Conservation (phyloP, 2,797 vertebrate species). For the Lepilemur ruficaudatus region DNA sequence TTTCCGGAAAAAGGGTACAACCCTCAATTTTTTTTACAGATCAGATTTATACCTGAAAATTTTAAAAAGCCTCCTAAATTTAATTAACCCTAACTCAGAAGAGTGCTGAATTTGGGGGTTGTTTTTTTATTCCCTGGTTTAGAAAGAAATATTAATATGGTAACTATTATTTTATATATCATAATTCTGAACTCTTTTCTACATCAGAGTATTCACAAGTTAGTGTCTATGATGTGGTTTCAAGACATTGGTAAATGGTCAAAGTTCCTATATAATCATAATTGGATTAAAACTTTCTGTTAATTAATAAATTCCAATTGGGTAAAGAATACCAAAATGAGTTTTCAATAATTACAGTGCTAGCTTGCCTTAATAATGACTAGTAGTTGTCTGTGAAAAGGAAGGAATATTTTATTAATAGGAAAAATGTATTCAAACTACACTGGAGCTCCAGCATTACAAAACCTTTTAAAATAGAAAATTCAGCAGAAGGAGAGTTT, state of each 20-base stretch:
- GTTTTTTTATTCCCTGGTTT: not conserved
- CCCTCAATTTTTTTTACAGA: not conserved
- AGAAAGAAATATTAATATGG: not conserved
- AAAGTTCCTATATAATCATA: not conserved
- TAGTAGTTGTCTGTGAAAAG: not conserved
- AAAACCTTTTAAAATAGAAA: constrained; percentile 1
- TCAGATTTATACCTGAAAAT: not conserved
- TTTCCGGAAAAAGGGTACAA: not conserved
- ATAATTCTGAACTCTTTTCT: not conserved
- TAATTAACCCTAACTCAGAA: not conserved
- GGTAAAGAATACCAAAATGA: not conserved
- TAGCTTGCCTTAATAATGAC: not conserved
- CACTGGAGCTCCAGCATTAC: not conserved
- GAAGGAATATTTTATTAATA: constrained; percentile 19
- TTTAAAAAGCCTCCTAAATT: not conserved
- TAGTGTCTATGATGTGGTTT: not conserved
- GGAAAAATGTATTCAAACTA: not conserved
- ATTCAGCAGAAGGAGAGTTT: not conserved
- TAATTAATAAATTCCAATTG: constrained; percentile 36
- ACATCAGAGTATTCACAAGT: not conserved
- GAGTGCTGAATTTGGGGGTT: not conserved
- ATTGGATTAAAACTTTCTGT: not conserved
- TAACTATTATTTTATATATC: not conserved
- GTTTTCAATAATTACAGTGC: not conserved
- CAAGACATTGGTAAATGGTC: not conserved